Base-by-base conservation (phyloP, 2,888 invertebrate species). In the Papilio elwesi region DNA sequence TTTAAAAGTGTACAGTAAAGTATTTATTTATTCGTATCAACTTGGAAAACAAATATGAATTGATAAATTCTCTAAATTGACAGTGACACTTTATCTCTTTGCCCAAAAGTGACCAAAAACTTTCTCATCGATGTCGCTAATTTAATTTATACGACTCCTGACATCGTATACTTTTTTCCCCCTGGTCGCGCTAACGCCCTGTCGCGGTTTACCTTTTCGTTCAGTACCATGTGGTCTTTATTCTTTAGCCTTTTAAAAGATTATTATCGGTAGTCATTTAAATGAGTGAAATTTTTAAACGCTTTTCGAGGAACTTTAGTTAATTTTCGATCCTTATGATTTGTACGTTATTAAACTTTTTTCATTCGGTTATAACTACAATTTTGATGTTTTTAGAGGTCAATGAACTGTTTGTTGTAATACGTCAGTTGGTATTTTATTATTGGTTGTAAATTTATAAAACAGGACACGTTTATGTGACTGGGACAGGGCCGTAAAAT, bases 71-170 rank as follows among this genome's bases (percentile, higher is more conserved):
- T 11, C 16, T 38, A 64, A 73, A 73, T 68, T 68, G 73, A 64
- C 43, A 64, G 43, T 16, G 68, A 65, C 73, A 73, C 51, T 73
- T 64, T 73, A 65, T 73, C 43, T 38, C 38, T 36, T 49, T n/a
- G 51, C 51, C 51, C 16, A 43, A 72, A 68, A 68, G 52, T 51
- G 53, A 63, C 43, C n/a, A 68, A 73, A 70, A 62, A 67, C 63
- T 48, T 11, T 70, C 36, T 26, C 70, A 49, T 72, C 65, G 76
- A 78, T 77, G 78, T 76, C 76, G 71, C 78, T 80, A 79, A 81
- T 81, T 81, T 80, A 81, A 81, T 79, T 78, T 78, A 78, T 77
- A 78, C 78, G 75, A 78, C 68, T 77, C 74, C 75, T 73, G 76
- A 68, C 76, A 71, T 71, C 76, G 73, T 76, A 76, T 78, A 76